Conservation (phyloP, 2,888 invertebrate genomes). For the Punctoribates punctum region DNA sequence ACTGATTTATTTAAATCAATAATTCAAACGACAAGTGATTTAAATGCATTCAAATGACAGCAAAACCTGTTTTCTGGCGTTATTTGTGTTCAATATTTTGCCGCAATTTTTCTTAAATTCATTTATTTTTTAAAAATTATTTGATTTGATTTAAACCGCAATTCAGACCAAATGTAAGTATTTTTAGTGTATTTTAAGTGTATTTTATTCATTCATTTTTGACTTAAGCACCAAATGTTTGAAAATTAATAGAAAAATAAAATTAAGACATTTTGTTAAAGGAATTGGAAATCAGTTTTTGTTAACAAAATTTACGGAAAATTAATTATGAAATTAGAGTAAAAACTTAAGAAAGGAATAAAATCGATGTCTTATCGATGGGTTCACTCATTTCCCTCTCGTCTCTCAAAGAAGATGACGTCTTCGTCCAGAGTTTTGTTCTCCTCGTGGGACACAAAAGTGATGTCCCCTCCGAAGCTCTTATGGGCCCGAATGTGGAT, state of each 20-base stretch:
- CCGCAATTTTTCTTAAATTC: neutral
- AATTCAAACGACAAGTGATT: too few relatives aligned
- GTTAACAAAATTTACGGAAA: neutral
- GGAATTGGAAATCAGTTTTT: neutral
- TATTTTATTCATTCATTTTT: neutral
- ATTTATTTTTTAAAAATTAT: neutral
- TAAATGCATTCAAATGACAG: too few relatives aligned
- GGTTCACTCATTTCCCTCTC: too few relatives aligned
- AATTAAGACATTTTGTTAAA: neutral
- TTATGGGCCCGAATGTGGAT: constrained; percentile 47
- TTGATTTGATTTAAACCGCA: neutral
- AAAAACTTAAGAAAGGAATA: too few relatives aligned
- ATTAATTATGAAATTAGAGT: neutral
- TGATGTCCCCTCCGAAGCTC: constrained; percentile 46
- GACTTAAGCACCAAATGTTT: too few relatives aligned
- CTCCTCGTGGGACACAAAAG: constrained; percentile 44
- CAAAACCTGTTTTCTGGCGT: too few relatives aligned
- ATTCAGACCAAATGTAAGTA: neutral
- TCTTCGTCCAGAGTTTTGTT: constrained; percentile 47
- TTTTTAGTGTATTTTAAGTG: neutral
- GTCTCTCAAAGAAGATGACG: constrained; percentile 43
- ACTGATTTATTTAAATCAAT: too few relatives aligned
- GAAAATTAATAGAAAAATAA: too few relatives aligned
- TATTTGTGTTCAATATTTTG: too few relatives aligned
- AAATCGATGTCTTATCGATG: neutral